Conservation (phyloP, 2,113 vertebrate species). For the Miniopterus natalensis region DNA sequence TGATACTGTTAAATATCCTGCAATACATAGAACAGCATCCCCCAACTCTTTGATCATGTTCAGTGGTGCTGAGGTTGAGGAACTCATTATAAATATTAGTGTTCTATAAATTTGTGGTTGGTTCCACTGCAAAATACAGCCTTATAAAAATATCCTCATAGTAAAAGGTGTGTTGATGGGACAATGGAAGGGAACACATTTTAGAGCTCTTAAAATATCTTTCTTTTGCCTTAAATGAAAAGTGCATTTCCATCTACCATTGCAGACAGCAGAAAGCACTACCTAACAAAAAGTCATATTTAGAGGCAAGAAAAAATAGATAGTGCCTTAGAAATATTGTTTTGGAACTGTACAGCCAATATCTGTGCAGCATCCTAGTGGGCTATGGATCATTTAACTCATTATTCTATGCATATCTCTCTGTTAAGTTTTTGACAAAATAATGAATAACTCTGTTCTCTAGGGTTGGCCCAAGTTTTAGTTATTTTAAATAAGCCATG, state of each 20-base stretch:
- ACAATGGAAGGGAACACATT: background rate
- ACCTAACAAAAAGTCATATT: background rate
- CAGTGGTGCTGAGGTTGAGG: background rate
- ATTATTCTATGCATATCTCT: conserved; percentile 27
- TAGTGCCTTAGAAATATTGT: background rate
- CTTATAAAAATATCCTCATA: background rate
- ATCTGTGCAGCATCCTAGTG: background rate
- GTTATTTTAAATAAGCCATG: conserved; percentile 13
- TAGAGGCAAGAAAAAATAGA: background rate
- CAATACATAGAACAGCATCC: background rate
- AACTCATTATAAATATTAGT: background rate
- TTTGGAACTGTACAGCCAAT: background rate
- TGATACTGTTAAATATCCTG: background rate
- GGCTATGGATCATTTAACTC: conserved; percentile 12
- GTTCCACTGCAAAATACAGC: background rate
- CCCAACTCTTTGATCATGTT: background rate
- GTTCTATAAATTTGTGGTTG: background rate
- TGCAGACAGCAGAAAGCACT: background rate
- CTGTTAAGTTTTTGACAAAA: conserved; percentile 43
- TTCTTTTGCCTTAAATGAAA: background rate
- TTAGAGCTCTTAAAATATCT: background rate
- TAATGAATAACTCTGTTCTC: background rate
- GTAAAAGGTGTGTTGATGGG: background rate
- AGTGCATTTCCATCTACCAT: background rate
- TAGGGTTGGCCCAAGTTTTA: background rate